phyloP scores from a whole-genome alignment of 1,140 invertebrate genomes.

The Brachionus asplanchnoidis region DNA sequence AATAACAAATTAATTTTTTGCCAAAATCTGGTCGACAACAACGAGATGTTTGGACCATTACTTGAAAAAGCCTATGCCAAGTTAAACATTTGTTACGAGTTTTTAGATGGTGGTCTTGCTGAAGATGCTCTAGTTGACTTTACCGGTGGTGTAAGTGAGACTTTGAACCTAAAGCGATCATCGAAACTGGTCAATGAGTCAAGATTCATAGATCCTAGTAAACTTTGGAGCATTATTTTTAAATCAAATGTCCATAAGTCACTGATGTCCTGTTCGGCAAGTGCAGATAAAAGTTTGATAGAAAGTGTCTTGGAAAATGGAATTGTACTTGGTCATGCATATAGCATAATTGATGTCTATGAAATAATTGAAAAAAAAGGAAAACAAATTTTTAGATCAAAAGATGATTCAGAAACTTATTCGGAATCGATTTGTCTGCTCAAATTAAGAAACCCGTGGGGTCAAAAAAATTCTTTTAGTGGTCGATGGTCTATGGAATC shows the following conservation, averaged over 20 bases:
- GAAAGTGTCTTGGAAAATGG: background rate
- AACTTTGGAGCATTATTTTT: background rate
- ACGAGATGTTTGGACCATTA: slow-evolving; percentile 59
- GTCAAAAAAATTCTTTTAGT: background rate
- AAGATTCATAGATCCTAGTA: background rate
- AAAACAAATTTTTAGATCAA: background rate
- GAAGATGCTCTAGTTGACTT: slow-evolving; percentile 61
- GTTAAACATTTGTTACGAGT: slow-evolving; percentile 51
- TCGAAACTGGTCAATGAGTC: no score
- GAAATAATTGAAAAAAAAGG: background rate
- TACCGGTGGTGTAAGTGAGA: slow-evolving; percentile 57
- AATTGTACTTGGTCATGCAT: background rate
- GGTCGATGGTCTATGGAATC: background rate
- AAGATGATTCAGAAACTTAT: background rate
- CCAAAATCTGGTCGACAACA: slow-evolving; percentile 55
- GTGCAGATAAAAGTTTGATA: background rate
- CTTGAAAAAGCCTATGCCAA: slow-evolving; percentile 61
- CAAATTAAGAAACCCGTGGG: slow-evolving; percentile 24
- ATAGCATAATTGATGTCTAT: background rate
- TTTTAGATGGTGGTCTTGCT: slow-evolving; percentile 58
- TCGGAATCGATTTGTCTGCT: background rate
- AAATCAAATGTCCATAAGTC: background rate
- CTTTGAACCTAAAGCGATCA: background rate
- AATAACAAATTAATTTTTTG: slow-evolving; percentile 49
- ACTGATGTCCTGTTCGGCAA: background rate